Evolutionary conservation across 2,113 vertebrate species (phyloP).

Genomic region (Deroptyus accipitrinus): DNA sequence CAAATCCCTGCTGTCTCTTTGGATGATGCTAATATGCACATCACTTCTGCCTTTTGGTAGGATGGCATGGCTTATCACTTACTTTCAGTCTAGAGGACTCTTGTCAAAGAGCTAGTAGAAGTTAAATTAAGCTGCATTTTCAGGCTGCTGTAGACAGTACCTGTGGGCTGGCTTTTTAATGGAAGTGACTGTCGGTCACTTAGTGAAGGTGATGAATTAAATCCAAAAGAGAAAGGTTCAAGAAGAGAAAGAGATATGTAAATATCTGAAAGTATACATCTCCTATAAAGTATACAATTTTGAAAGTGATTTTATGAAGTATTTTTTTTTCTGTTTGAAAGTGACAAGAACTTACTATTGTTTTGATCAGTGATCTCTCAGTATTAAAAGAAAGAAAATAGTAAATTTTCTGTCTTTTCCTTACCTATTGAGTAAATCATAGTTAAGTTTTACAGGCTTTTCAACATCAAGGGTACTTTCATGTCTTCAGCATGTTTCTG

Average conservation of each 20-base stretch:
- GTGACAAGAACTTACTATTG: not conserved
- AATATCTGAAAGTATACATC: not conserved
- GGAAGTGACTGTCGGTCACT: not conserved
- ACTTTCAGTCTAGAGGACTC: not conserved
- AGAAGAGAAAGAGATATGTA: not conserved
- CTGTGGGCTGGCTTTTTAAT: not conserved
- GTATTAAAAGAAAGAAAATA: not conserved
- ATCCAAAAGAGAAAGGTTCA: not conserved
- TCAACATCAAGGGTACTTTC: not conserved
- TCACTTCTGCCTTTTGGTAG: not conserved
- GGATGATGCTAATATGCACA: not conserved
- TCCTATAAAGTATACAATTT: not conserved
- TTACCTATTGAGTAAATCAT: not conserved
- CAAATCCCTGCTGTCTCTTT: not conserved
- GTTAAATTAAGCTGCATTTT: not conserved
- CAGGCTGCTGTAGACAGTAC: not conserved
- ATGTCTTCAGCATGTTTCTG: not conserved
- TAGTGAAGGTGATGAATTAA: not conserved
- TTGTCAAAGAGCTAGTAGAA: not conserved
- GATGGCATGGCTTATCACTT: not conserved
- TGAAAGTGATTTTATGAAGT: not conserved
- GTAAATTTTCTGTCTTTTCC: not conserved
- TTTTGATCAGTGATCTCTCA: not conserved
- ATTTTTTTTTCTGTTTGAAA: not conserved
- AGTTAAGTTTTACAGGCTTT: not conserved